These are phyloP conservation scores for Liposcelis brunnea DNA, from an alignment of 2,888 invertebrate species.

Conservation along the genomic window DNA sequence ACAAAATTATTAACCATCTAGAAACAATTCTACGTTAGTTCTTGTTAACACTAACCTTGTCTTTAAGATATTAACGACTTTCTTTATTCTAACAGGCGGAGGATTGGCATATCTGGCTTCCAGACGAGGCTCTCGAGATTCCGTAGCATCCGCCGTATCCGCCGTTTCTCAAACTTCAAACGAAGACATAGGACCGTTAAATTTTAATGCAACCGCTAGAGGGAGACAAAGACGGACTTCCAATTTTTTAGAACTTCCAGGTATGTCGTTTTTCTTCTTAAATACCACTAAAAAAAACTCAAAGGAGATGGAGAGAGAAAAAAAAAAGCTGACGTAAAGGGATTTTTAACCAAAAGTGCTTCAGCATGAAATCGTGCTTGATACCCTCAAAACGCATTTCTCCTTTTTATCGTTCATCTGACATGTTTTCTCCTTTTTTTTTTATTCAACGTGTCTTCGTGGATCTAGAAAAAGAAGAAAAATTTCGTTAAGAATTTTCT, in stretches of 20 bases:
- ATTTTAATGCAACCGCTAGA: conserved; percentile 60
- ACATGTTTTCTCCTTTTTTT: no score
- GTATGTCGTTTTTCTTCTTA: conserved; percentile 33
- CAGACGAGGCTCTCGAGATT: conserved; percentile 64
- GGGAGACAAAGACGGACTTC: conserved; percentile 66
- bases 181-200: conserved; percentile 64
- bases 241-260: conserved; percentile 72
- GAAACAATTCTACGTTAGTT: no score
- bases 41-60: no score
- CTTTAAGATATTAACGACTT: conserved; percentile 11
- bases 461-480: no score
- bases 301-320: neutral
- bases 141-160: conserved; percentile 51
- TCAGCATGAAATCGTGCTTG: no score
- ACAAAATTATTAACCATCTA: no score
- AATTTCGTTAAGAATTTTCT: no score
- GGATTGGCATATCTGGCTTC: conserved; percentile 60
- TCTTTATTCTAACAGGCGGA: conserved; percentile 14
- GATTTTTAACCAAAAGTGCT: neutral
- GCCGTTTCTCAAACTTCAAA: conserved; percentile 49
- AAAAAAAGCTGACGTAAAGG: neutral
- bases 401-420: no score
- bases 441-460: no score
- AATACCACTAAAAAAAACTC: neutral
- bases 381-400: no score